phyloP scores from a whole-genome alignment of 1,140 invertebrate species.

The Cydia strobilella region DNA sequence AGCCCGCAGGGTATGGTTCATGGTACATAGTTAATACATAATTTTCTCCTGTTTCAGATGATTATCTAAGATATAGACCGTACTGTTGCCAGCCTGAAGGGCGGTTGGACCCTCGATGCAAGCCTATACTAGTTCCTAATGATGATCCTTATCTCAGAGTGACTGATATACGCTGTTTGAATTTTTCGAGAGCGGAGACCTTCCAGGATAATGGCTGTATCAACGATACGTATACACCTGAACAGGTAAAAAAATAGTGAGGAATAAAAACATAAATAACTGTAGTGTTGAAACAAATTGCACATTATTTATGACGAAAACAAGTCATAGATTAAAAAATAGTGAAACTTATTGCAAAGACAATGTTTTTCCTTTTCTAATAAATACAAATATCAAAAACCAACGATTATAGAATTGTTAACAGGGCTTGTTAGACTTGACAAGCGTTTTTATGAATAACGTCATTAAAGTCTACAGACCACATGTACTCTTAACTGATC shows the following conservation, averaged over 20 bases:
- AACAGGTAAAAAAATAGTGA: slow-evolving; percentile 48
- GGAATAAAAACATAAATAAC: neutral
- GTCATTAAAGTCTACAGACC: too few species aligned
- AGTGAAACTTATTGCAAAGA: too few species aligned
- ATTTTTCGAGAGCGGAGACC: slow-evolving; percentile 61
- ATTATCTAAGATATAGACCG: slow-evolving; percentile 47
- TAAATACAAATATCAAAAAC: too few species aligned
- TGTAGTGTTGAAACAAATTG: too few species aligned
- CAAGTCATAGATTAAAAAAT: too few species aligned
- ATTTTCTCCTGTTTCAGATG: slow-evolving; percentile 43
- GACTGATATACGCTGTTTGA: slow-evolving; percentile 58
- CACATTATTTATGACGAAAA: too few species aligned
- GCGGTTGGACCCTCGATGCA: slow-evolving; percentile 46
- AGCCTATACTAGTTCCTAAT: slow-evolving; percentile 53
- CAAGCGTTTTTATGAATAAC: too few species aligned
- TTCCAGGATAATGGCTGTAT: slow-evolving; percentile 60
- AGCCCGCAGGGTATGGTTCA: neutral
- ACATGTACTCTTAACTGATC: too few species aligned
- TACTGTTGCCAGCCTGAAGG: slow-evolving; percentile 49
- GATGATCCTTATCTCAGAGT: slow-evolving; percentile 58
- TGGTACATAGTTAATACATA: neutral
- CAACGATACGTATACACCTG: slow-evolving; percentile 46
- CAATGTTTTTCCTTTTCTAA: too few species aligned
- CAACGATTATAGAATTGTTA: too few species aligned
- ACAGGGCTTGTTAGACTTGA: too few species aligned